phyloP scores from a whole-genome alignment of 2,888 invertebrate species.

The Pyralis farinalis region DNA sequence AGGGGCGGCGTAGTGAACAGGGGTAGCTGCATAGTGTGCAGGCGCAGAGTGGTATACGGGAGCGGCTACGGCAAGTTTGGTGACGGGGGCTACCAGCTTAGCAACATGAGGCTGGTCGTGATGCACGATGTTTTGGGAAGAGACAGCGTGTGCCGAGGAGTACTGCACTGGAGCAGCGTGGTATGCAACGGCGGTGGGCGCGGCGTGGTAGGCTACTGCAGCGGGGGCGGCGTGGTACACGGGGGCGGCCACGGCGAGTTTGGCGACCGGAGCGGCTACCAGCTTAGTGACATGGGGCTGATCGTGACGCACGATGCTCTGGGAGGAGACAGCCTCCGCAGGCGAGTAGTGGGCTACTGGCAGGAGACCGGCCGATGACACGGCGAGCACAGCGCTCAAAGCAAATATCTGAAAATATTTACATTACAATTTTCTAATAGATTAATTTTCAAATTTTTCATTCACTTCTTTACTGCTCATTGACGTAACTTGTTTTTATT shows the following conservation, averaged over 20 bases:
- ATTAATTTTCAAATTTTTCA: too few relatives aligned
- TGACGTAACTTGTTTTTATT: neutral
- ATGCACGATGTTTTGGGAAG: constrained; percentile 54
- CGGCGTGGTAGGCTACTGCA: constrained; percentile 40
- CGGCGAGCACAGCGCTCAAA: constrained; percentile 58
- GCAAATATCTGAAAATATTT: constrained; percentile 45
- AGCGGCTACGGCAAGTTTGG: constrained; percentile 28
- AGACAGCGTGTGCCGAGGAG: constrained; percentile 58
- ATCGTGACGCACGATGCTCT: constrained; percentile 53
- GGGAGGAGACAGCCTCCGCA: constrained; percentile 52
- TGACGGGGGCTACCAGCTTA: constrained; percentile 23
- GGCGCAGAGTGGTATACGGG: constrained; percentile 32
- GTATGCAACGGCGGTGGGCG: constrained; percentile 37
- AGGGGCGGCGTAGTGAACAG: constrained; percentile 18
- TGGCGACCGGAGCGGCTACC: constrained; percentile 24
- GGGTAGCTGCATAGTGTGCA: constrained; percentile 30
- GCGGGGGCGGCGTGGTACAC: constrained; percentile 20
- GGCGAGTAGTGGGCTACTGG: constrained; percentile 51
- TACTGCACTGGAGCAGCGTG: constrained; percentile 40
- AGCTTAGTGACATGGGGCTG: too few relatives aligned
- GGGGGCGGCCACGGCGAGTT: constrained; percentile 25
- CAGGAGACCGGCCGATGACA: constrained; percentile 58
- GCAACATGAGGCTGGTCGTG: constrained; percentile 43
- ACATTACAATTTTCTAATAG: too few relatives aligned
- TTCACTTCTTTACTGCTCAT: too few relatives aligned